Evolutionary conservation across 1,140 invertebrate species (phyloP), one percentile per base, ranked within the genome.

Genomic region (Ruditapes philippinarum): DNA sequence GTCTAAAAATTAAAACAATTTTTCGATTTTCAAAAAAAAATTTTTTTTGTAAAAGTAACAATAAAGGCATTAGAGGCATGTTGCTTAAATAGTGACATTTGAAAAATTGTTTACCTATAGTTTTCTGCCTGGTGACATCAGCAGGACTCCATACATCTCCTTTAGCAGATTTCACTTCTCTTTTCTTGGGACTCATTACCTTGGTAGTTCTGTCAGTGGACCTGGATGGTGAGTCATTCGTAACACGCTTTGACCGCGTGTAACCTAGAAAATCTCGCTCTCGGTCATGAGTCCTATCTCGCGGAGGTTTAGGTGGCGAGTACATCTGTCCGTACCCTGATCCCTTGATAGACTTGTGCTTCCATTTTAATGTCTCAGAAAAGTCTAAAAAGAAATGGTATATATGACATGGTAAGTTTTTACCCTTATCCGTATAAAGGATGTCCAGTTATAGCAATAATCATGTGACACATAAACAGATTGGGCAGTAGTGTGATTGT

Each of bases 261-360:
- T 87, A 87, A 19, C 85, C 85, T 17, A 87, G 36, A 0, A 87
- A 12, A 28, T 86, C 83, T 17, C 38, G 17, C n/a, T 86, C 83
- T 22, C 45, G 54, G 73, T 78, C 73, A 17, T 49, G n/a, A 74
- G 49, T 76, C 28, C 28, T 60, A 40, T 81, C 68, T 17, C 79
- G 62, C 19, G 79, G 65, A 79, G 81, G 79, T 74, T 91, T 91
- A 0, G 90, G 70, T 7, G 91, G 91, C 5, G 92, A 45, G 65
- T 68, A 93, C 36, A 85, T 86, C 31, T 91, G 89, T 4, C 94
- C 94, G 90, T 94, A 94, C 5, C 94, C 94, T 51, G 94, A 94
- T 89, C 94, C 93, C 57, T 94, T 93, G 0, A 94, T 85, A 74
- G 92, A 78, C 51, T 74, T 90, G 80, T 87, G 90, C 57, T 91